These are phyloP conservation scores for Xenopus borealis DNA, from an alignment of 2,113 vertebrate genomes.

Conservation along the genomic window DNA sequence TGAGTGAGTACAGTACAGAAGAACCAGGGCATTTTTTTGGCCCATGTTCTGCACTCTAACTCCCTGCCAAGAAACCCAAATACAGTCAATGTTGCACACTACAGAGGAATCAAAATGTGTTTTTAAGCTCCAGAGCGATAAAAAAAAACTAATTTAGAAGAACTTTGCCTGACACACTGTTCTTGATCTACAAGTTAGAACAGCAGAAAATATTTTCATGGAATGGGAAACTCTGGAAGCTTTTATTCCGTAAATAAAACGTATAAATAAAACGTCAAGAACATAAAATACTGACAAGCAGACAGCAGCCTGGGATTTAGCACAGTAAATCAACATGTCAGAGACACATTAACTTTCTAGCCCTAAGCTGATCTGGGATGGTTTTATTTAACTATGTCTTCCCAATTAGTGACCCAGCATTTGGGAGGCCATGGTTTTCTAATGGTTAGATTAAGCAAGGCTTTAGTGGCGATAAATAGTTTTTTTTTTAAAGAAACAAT, in stretches of 20 bases:
- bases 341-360: conserved; percentile 14
- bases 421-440: not conserved
- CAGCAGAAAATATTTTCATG: conserved; percentile 1
- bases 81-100: too few species aligned
- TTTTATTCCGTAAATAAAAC: conserved; percentile 19
- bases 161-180: too few species aligned
- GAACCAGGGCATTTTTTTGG: too few species aligned
- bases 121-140: too few species aligned
- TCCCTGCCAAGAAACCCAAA: too few species aligned
- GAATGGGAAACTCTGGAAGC: conserved; percentile 19
- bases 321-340: conserved; percentile 12
- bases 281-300: conserved; percentile 16
- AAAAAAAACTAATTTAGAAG: too few species aligned
- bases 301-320: not conserved
- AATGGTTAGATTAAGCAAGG: conserved; percentile 4
- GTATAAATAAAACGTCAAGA: conserved; percentile 37
- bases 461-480: not conserved
- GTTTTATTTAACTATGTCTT: not conserved
- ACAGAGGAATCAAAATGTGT: too few species aligned
- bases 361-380: conserved; percentile 7
- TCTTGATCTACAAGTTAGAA: conserved; percentile 7
- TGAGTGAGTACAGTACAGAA: too few species aligned
- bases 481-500: too few species aligned
- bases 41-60: too few species aligned
- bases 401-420: conserved; percentile 28